These are phyloP conservation scores for Ceramica pisi DNA, from an alignment of 2,888 invertebrate genomes.

Conservation along the genomic window DNA sequence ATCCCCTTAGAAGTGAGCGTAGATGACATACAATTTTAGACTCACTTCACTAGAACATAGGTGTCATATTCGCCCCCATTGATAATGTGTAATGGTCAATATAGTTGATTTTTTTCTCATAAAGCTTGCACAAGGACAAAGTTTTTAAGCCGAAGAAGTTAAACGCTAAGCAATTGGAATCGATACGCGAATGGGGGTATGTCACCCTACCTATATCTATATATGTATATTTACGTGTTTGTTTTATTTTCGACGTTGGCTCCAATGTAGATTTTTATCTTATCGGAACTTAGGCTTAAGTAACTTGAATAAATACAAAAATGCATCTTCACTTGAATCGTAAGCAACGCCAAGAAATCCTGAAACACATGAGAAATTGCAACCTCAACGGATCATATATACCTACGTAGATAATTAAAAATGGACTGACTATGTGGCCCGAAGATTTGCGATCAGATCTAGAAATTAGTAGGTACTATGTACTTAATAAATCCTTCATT, in stretches of 20 bases:
- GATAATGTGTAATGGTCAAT: conserved; percentile 61
- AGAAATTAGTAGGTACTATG: too few species aligned
- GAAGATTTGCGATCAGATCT: conserved; percentile 4
- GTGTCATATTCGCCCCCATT: conserved; percentile 58
- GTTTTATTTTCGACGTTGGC: conserved; percentile 68
- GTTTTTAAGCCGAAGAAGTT: conserved; percentile 93
- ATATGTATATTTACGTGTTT: conserved; percentile 72
- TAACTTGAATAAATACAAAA: neutral
- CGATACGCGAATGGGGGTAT: conserved; percentile 96
- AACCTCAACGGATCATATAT: neutral
- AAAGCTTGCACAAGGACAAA: conserved; percentile 87
- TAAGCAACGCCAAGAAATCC: neutral
- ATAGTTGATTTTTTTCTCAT: conserved; percentile 76
- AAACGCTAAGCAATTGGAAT: conserved; percentile 96
- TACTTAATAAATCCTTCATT: neutral
- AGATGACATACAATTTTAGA: conserved; percentile 59
- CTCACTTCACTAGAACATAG: conserved; percentile 54
- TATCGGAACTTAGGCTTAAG: neutral
- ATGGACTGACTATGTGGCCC: neutral
- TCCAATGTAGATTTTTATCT: conserved; percentile 64
- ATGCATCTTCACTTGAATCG: too few species aligned
- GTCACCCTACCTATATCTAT: conserved; percentile 72
- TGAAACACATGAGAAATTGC: neutral
- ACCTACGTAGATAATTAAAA: neutral
- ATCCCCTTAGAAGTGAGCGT: conserved; percentile 50